Evolutionary conservation across 2,113 vertebrate genomes (phyloP).

Genomic region (Aviceda subcristata): DNA sequence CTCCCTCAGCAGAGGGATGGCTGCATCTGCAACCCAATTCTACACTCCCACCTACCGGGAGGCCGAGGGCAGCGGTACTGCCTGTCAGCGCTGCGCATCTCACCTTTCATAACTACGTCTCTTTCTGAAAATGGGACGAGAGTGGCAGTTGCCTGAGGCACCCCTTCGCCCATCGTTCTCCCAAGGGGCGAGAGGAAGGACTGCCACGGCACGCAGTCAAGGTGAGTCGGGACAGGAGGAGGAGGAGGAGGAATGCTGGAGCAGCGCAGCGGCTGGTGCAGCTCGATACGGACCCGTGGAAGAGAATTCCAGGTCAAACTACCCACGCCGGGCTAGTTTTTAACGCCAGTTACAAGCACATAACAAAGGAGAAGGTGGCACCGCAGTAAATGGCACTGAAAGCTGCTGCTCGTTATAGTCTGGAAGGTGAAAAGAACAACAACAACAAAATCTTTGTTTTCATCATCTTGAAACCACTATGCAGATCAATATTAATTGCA

Average conservation of each 20-base stretch:
- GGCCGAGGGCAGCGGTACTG: not conserved
- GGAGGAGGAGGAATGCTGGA: not conserved
- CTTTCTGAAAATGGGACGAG: not conserved
- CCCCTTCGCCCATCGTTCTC: not conserved
- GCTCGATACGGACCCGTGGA: too few relatives aligned
- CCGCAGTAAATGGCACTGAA: not conserved
- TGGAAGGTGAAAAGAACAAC: not conserved
- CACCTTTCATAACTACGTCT: not conserved
- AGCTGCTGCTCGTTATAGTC: not conserved
- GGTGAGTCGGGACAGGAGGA: not conserved
- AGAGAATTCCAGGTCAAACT: not conserved
- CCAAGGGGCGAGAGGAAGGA: not conserved
- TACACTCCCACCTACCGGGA: not conserved
- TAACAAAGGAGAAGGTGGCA: not conserved
- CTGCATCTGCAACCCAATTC: not conserved
- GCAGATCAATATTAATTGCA: not conserved
- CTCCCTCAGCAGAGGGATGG: not conserved
- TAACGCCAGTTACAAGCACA: not conserved
- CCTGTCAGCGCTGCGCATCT: rapidly evolving
- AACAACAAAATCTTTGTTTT: not conserved
- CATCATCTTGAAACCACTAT: not conserved
- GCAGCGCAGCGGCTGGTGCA: not conserved
- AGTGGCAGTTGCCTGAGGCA: not conserved
- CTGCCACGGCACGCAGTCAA: not conserved
- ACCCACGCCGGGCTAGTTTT: too few relatives aligned